Base-by-base conservation (phyloP, 2,113 vertebrate genomes). In the Salvelinus fontinalis region DNA sequence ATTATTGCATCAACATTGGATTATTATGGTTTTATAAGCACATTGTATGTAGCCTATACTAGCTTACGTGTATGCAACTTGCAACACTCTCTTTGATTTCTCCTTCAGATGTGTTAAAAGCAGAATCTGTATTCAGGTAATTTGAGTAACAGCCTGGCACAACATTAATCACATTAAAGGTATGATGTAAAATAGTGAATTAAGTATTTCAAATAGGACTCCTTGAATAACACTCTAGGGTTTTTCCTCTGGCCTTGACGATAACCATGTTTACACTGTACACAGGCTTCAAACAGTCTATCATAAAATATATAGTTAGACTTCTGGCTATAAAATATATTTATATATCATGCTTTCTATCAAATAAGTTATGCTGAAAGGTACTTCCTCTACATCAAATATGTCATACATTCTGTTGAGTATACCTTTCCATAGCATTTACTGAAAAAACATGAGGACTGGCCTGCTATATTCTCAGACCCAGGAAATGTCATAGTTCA, bases 231-330 rank as follows among this genome's bases (percentile, higher is more conserved):
- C 70, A 67, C 18, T 26, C 29, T 75, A 44, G 66, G n/a, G 29
- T 76, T 76, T 54, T 71, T 62, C 18, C 22, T 49, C 48, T 49
- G 44, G 73, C 7, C 29, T 26, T 64, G 71, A 79, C n/a, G 18
- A 27, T 75, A 70, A 71, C 66, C 69, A 70, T 71, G 39, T 66
- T 79, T 75, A 65, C 67, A 29, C 59, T 65, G 51, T 20, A 65
- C 62, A 71, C 74, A 29, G 4, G 26, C 57, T 54, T 49, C 18
- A 60, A 65, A 68, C 20, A 26, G 69, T 64, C 65, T 51, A 48
- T 70, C 49, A 39, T 31, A 29, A 75, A 76, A 62, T 34, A 11
- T 27, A 24, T 69, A 67, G 59, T 24, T 70, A 75, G 26, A 27
- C 67, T 16, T 59, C 69, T 70, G 67, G 51, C 54, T 70, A 12